Percentiles rank a stretch among this genome's conserved stretches.
phyloP scores from a whole-genome alignment of 2,888 invertebrate species.

The Diaperis boleti region DNA sequence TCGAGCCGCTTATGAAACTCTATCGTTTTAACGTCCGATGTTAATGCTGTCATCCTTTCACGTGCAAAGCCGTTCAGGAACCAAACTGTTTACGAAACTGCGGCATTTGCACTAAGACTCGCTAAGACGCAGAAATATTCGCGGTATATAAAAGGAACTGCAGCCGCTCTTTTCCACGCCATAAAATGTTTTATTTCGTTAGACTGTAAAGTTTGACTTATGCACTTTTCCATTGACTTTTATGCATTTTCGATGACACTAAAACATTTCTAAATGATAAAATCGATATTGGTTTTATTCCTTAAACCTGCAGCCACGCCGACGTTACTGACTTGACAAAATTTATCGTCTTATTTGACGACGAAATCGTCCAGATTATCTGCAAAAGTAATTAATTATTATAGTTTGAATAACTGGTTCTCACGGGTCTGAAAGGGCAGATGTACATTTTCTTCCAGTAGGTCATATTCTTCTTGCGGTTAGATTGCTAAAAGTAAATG shows the following conservation, averaged over 20 bases:
- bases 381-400: too few relatives aligned
- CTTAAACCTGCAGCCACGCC: conserved; percentile 15
- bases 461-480: too few relatives aligned
- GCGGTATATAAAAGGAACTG: conserved; percentile 18
- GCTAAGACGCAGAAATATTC: conserved; percentile 3
- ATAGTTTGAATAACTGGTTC: too few relatives aligned
- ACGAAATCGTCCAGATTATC: too few relatives aligned
- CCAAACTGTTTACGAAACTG: conserved; percentile 22
- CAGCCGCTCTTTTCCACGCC: conserved; percentile 32
- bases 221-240: conserved; percentile 41
- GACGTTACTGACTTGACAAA: conserved; percentile 9
- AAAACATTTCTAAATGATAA: conserved; percentile 43
- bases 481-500: too few relatives aligned
- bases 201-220: conserved; percentile 40
- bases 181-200: conserved; percentile 41
- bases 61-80: neutral
- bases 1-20: conserved; percentile 37
- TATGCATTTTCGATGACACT: conserved; percentile 43
- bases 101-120: neutral
- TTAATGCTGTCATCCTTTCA: conserved; percentile 15
- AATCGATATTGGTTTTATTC: conserved; percentile 38
- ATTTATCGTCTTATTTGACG: conserved; percentile 21
- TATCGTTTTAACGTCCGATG: conserved; percentile 14
- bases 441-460: too few relatives aligned
- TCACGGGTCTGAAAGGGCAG: too few relatives aligned